phyloP scores from a whole-genome alignment of 2,113 vertebrate genomes.

The Gavia stellata region DNA sequence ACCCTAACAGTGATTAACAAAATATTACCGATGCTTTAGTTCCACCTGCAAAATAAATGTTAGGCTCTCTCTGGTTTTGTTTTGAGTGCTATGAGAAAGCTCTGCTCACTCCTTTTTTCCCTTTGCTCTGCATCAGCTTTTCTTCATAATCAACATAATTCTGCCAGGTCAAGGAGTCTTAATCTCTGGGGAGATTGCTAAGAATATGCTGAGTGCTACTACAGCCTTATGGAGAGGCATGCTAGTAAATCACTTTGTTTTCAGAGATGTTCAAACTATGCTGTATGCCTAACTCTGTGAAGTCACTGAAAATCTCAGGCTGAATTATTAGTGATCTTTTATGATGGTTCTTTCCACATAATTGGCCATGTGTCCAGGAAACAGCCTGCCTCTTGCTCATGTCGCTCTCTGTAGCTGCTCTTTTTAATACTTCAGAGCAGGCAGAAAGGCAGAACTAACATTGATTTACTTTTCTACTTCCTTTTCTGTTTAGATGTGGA shows the following conservation, averaged over 20 bases:
- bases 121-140: neutral
- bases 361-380: neutral
- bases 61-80: neutral
- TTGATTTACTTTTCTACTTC: neutral
- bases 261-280: neutral
- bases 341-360: neutral
- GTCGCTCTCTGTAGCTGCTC: fast-evolving
- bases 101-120: neutral
- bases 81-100: neutral
- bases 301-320: neutral
- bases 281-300: neutral
- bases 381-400: neutral
- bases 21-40: neutral
- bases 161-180: fast-evolving
- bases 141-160: neutral
- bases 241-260: neutral
- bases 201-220: neutral
- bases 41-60: neutral
- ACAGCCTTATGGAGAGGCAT: neutral
- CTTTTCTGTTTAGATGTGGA: neutral
- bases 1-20: neutral
- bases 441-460: neutral
- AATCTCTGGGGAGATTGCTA: neutral
- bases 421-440: neutral
- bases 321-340: neutral